Conservation (phyloP, 2,797 vertebrate species). For the Sebastes trivittatus region DNA sequence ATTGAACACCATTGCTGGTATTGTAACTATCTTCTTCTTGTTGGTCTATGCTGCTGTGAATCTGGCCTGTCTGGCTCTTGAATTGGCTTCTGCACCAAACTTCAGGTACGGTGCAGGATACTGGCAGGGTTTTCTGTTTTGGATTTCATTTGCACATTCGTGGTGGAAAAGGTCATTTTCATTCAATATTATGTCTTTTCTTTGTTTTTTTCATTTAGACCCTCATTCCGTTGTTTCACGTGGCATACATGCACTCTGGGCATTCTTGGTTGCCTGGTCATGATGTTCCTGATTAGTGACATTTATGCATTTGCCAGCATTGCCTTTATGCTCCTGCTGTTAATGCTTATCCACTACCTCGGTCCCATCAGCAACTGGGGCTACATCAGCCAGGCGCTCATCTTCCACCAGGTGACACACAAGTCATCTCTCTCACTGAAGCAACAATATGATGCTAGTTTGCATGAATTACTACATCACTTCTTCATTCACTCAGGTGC, state of each 20-base stretch:
- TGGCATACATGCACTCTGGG: constrained; percentile 87
- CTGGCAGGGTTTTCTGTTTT: background rate
- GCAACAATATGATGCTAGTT: no score
- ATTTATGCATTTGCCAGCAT: constrained; percentile 85
- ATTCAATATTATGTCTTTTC: background rate
- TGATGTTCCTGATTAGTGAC: constrained; percentile 88
- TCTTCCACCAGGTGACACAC: constrained; percentile 85
- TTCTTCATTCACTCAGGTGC: constrained; percentile 66
- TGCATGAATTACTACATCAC: background rate
- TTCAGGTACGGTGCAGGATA: constrained; percentile 76
- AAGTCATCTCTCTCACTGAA: background rate
- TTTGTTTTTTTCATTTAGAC: constrained; percentile 56
- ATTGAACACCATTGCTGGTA: constrained; percentile 85
- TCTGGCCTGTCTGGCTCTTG: constrained; percentile 86
- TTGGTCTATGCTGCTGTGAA: constrained; percentile 88
- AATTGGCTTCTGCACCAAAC: constrained; percentile 89
- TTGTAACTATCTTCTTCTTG: constrained; percentile 86
- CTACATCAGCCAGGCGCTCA: constrained; percentile 88
- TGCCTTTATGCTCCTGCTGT: constrained; percentile 84
- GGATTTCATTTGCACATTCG: background rate
- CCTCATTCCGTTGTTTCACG: constrained; percentile 84
- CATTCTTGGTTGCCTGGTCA: constrained; percentile 84
- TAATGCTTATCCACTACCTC: constrained; percentile 84
- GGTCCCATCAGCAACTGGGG: constrained; percentile 87
- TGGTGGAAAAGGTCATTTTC: background rate